These are phyloP conservation scores for Metaphire vulgaris DNA, from an alignment of 1,140 invertebrate genomes.

Conservation along the genomic window DNA sequence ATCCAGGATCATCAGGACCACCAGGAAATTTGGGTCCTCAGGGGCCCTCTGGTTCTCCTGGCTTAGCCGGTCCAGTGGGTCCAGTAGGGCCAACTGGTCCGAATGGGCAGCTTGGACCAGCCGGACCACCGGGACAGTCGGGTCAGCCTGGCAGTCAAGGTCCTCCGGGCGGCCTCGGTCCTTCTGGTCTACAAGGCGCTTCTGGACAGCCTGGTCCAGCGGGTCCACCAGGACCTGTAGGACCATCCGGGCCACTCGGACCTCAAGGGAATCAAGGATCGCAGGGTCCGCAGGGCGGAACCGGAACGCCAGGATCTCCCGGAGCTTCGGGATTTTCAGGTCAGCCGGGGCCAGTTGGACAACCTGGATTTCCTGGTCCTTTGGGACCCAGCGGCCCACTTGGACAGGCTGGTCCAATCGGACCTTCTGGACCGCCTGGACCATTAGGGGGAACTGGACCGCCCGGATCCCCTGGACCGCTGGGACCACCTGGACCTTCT, in stretches of 20 bases:
- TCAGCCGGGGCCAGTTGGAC: background rate
- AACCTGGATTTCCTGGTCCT: conserved; percentile 18
- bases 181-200: background rate
- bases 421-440: conserved; percentile 20
- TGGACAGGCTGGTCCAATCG: conserved; percentile 18
- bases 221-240: conserved; percentile 18
- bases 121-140: background rate
- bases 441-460: background rate
- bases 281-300: background rate
- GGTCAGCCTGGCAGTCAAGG: background rate
- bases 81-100: conserved; percentile 12
- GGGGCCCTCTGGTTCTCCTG: conserved; percentile 14
- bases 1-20: background rate
- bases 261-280: background rate
- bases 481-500: conserved; percentile 16
- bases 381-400: conserved; percentile 18
- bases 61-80: conserved; percentile 6
- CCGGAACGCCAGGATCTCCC: conserved; percentile 8
- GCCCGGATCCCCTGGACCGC: conserved; percentile 3
- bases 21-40: conserved; percentile 3
- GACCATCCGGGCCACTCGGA: conserved; percentile 11
- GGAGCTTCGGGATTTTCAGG: conserved; percentile 24
- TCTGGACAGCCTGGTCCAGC: conserved; percentile 15
- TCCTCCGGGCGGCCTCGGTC: background rate
- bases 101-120: background rate